Conservation (phyloP, 2,888 invertebrate genomes). For the Torymus aiolomorphi region DNA sequence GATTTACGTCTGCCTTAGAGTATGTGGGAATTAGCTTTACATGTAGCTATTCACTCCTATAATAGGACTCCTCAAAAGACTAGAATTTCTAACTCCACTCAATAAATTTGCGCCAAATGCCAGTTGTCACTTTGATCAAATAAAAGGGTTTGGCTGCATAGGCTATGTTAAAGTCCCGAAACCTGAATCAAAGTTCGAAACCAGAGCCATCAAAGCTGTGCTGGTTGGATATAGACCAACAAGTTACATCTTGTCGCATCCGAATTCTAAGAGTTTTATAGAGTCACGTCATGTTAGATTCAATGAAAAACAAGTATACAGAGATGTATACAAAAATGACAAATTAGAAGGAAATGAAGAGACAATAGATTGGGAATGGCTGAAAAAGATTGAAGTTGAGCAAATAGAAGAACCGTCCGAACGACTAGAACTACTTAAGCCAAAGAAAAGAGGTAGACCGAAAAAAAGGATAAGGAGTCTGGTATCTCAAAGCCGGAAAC, state of each 20-base stretch:
- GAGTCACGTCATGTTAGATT: conserved; percentile 57
- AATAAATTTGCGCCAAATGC: conserved; percentile 39
- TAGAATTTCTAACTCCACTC: conserved; percentile 36
- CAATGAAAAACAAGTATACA: conserved; percentile 56
- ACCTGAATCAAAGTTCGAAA: conserved; percentile 46
- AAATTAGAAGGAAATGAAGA: not conserved
- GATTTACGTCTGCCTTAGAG: conserved; percentile 51
- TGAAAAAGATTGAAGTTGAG: too few relatives aligned
- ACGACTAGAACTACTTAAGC: too few relatives aligned
- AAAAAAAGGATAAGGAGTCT: too few relatives aligned
- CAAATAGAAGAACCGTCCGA: too few relatives aligned
- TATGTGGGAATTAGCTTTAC: conserved; percentile 58
- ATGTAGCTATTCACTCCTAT: conserved; percentile 55
- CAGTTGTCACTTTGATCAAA: conserved; percentile 45
- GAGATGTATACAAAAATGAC: conserved; percentile 50
- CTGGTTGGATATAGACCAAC: conserved; percentile 54
- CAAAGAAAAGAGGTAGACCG: too few relatives aligned
- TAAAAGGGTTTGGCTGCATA: conserved; percentile 53
- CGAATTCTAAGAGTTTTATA: conserved; percentile 50
- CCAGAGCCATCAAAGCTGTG: conserved; percentile 38
- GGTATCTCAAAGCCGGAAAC: too few relatives aligned
- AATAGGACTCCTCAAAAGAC: conserved; percentile 57
- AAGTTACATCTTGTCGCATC: conserved; percentile 59
- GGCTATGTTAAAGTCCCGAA: conserved; percentile 48
- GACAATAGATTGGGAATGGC: not conserved